A percentile compares a stretch with the other conserved stretches of the same genome.
Evolutionary conservation across 1,140 invertebrate species (phyloP).

Genomic region (Orius insidiosus): DNA sequence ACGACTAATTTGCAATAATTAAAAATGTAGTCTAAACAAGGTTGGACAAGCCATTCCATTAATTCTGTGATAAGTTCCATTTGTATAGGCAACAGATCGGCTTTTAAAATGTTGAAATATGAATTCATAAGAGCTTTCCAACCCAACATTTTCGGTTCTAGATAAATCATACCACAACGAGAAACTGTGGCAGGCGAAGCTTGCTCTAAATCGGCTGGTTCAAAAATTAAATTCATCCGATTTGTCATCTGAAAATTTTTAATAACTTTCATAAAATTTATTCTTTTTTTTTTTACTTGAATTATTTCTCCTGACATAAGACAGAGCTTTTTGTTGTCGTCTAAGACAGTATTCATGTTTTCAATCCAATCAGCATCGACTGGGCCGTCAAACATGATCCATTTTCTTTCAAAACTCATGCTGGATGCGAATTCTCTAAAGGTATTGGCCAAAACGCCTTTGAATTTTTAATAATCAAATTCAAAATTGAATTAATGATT

Average conservation of each 20-base stretch:
- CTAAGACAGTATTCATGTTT: slow-evolving; percentile 64
- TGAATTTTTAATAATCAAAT: slow-evolving; percentile 3
- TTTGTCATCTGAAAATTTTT: slow-evolving; percentile 38
- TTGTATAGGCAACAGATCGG: slow-evolving; percentile 45
- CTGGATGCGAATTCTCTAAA: slow-evolving; percentile 73
- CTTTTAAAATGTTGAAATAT: slow-evolving; percentile 47
- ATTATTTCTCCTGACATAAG: too few species aligned
- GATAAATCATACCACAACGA: slow-evolving; percentile 63
- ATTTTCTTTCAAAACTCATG: slow-evolving; percentile 58
- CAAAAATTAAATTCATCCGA: slow-evolving; percentile 88
- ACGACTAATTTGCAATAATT: slow-evolving; percentile 56
- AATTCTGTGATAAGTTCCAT: slow-evolving; percentile 46
- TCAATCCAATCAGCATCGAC: slow-evolving; percentile 64
- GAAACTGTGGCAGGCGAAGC: slow-evolving; percentile 89
- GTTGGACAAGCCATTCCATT: slow-evolving; percentile 64
- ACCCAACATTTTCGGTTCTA: slow-evolving; percentile 53
- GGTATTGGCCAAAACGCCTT: slow-evolving; percentile 63
- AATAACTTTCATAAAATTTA: slow-evolving; percentile 2
- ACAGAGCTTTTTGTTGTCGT: too few species aligned
- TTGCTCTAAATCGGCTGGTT: slow-evolving; percentile 78
- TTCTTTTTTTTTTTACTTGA: too few species aligned
- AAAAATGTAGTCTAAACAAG: slow-evolving; percentile 45
- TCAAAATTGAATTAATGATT: slow-evolving; percentile 4
- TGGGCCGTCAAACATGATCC: slow-evolving; percentile 64
- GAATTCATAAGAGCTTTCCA: slow-evolving; percentile 62